phyloP scores from a whole-genome alignment of 2,113 vertebrate genomes.

The Acanthochromis polyacanthus region DNA sequence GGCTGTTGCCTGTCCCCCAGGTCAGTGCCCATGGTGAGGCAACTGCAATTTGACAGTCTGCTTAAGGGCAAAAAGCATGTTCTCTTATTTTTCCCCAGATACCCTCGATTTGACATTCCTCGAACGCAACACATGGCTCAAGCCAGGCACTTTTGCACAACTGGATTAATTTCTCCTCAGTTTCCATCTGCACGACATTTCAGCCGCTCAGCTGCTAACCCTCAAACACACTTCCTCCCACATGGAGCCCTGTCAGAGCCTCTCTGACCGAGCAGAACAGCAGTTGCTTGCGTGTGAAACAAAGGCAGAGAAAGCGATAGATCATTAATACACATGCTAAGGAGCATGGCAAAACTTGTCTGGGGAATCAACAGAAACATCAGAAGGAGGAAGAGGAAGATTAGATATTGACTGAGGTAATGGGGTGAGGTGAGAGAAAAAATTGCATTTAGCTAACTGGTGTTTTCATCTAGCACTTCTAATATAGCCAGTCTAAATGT shows the following conservation, averaged over 20 bases:
- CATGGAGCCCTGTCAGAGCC: conserved; percentile 33
- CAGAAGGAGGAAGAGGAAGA: conserved; percentile 65
- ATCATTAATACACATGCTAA: conserved; percentile 71
- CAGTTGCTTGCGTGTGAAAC: conserved; percentile 20
- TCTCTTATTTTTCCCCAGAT: background rate
- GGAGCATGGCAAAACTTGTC: conserved; percentile 51
- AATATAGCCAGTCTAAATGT: conserved; percentile 33
- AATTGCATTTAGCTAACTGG: conserved; percentile 38
- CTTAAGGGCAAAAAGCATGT: background rate
- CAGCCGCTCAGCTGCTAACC: conserved; percentile 8
- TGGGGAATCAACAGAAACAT: conserved; percentile 67
- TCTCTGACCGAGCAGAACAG: conserved; percentile 20
- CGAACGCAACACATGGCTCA: background rate
- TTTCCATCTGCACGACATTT: conserved; percentile 22
- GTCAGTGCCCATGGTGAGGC: conserved; percentile 6
- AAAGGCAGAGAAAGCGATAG: conserved; percentile 2
- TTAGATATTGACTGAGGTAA: conserved; percentile 77
- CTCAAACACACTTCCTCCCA: conserved; percentile 41
- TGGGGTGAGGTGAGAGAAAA: conserved; percentile 61
- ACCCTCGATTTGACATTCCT: background rate
- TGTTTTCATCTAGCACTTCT: conserved; percentile 47
- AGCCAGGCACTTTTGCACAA: background rate
- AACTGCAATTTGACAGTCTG: background rate
- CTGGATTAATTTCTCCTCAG: background rate
- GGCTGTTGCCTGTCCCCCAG: background rate